Evolutionary conservation across 2,797 vertebrate genomes (phyloP).

Genomic region (Coreius guichenoti): DNA sequence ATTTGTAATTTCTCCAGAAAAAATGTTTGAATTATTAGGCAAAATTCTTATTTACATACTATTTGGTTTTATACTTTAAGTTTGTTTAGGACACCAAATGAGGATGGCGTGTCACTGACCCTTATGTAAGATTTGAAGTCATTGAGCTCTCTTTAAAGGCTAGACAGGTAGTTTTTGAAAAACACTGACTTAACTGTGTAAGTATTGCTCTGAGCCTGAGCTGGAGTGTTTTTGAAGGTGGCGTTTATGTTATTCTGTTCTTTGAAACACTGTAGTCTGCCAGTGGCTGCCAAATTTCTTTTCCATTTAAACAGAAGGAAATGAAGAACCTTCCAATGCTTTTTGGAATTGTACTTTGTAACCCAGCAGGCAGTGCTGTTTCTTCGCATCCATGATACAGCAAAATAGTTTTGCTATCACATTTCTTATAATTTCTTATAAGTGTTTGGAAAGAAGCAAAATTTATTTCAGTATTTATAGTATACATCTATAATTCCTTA

Average conservation of each 20-base stretch:
- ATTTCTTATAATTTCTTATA: not conserved
- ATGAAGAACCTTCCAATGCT: slow-evolving; percentile 54
- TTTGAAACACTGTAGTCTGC: slow-evolving; percentile 48
- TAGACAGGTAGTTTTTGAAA: slow-evolving; percentile 46
- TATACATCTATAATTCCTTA: not conserved
- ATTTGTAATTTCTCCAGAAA: not conserved
- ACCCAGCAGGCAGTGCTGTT: slow-evolving; percentile 8
- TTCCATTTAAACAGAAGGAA: slow-evolving; percentile 64
- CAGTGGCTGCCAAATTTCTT: slow-evolving; percentile 47
- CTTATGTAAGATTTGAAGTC: not conserved
- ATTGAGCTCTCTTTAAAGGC: slow-evolving; percentile 35
- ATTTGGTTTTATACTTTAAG: not conserved
- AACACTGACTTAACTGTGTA: slow-evolving; percentile 42
- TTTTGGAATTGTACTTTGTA: slow-evolving; percentile 43
- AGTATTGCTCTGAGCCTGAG: slow-evolving; percentile 51
- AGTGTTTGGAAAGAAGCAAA: not conserved
- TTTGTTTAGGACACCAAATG: not conserved
- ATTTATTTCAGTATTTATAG: not conserved
- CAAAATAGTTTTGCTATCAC: not conserved
- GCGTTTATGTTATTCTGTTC: slow-evolving; percentile 55
- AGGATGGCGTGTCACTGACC: not conserved
- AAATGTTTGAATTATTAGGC: not conserved
- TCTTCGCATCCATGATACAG: not conserved
- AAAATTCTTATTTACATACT: not conserved
- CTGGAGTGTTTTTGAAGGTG: slow-evolving; percentile 52